Conservation (phyloP, 2,888 invertebrate species). For the Plagodis dolabraria region DNA sequence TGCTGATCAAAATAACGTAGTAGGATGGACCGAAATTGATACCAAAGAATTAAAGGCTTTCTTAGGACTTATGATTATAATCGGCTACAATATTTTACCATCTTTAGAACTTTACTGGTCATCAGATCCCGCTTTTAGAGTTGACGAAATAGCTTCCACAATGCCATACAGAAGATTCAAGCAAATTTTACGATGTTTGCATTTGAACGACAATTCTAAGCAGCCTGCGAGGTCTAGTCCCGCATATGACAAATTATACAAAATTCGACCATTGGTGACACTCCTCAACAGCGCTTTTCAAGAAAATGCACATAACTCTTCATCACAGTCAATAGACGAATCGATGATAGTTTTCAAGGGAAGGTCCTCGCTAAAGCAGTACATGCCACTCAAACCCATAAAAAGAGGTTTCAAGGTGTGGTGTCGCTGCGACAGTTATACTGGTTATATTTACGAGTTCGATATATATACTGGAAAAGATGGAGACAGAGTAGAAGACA, state of each 20-base stretch:
- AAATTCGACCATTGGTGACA: neutral
- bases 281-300: neutral
- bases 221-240: neutral
- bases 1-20: too few species aligned
- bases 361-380: conserved; percentile 30
- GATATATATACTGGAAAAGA: neutral
- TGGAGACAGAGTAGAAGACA: neutral
- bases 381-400: conserved; percentile 31
- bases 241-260: neutral
- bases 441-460: conserved; percentile 27
- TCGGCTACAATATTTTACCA: neutral
- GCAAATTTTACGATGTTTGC: neutral
- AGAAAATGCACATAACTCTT: neutral
- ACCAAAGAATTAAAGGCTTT: neutral
- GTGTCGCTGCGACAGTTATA: conserved; percentile 25
- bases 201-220: neutral
- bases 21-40: too few species aligned
- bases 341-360: conserved; percentile 35
- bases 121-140: neutral
- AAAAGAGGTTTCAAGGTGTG: conserved; percentile 32
- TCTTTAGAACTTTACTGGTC: neutral
- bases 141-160: neutral
- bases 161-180: neutral
- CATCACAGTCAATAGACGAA: conserved; percentile 17
- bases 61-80: neutral